Evolutionary conservation across 2,113 vertebrate species (phyloP).

Genomic region (Diadophis punctatus): DNA sequence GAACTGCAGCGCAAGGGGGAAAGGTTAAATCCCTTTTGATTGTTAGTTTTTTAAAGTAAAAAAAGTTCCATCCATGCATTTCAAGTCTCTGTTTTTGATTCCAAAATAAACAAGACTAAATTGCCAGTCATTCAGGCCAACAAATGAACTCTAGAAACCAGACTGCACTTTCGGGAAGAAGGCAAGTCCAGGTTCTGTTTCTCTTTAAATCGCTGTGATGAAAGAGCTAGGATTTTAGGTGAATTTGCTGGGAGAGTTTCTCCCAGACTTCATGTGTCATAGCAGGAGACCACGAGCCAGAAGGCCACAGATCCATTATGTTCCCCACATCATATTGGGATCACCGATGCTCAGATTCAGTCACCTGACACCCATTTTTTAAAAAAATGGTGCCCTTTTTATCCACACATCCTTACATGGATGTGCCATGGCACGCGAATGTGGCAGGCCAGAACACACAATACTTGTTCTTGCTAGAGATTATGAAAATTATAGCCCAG

Average conservation of each 20-base stretch:
- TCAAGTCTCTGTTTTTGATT: neutral
- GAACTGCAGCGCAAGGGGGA: neutral
- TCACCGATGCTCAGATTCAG: neutral
- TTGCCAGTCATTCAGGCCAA: neutral
- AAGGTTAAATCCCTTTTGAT: neutral
- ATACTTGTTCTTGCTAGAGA: neutral
- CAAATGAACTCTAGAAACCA: neutral
- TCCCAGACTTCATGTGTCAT: neutral
- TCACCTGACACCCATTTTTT: neutral
- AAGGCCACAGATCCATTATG: neutral
- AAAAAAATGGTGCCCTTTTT: neutral
- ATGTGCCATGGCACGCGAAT: neutral
- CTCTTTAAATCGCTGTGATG: neutral
- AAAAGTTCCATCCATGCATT: neutral
- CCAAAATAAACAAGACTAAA: neutral
- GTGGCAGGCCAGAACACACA: neutral
- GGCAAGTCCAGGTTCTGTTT: neutral
- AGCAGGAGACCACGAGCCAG: neutral
- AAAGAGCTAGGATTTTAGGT: neutral
- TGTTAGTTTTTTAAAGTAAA: neutral
- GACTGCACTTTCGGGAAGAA: neutral
- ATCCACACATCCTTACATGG: neutral
- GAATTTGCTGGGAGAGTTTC: neutral
- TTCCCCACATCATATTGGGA: neutral
- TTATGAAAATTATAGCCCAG: neutral